Percentiles rank a stretch among this genome's conserved stretches.
Conservation (phyloP, 53 echinoderm and acorn worm species). For the Echinarachnius parma region DNA sequence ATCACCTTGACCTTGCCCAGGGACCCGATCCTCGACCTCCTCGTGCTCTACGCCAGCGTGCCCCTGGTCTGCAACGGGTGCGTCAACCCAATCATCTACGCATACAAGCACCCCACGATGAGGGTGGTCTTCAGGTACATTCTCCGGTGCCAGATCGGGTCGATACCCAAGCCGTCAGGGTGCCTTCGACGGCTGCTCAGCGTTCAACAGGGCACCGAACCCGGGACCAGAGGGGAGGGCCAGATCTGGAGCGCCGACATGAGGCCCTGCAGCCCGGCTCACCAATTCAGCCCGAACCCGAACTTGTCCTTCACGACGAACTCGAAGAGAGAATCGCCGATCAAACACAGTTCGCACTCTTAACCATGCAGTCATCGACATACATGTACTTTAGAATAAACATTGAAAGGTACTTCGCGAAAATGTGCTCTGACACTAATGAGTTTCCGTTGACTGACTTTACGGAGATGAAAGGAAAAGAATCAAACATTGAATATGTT, state of each 20-base stretch:
- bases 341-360: too few species aligned
- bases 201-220: background rate
- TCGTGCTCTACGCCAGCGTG: slow-evolving; percentile 32
- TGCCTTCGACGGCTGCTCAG: slow-evolving; percentile 30
- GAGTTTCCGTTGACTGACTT: too few species aligned
- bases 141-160: slow-evolving; percentile 14
- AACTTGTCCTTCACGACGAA: too few species aligned
- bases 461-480: too few species aligned
- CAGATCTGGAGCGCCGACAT: background rate
- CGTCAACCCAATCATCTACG: slow-evolving; percentile 35
- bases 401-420: too few species aligned
- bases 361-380: too few species aligned
- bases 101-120: slow-evolving; percentile 46
- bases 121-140: slow-evolving; percentile 35
- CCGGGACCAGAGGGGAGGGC: slow-evolving; percentile 13
- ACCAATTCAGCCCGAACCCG: too few species aligned
- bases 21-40: slow-evolving; percentile 23
- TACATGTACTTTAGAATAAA: too few species aligned
- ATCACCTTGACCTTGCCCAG: slow-evolving; percentile 6
- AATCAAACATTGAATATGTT: too few species aligned
- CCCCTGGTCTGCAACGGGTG: slow-evolving; percentile 38
- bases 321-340: too few species aligned
- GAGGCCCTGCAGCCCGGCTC: too few species aligned
- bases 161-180: slow-evolving; percentile 37
- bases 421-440: too few species aligned